Percentiles rank a stretch among this genome's conserved stretches.
These are phyloP conservation scores for Numida meleagris DNA, from an alignment of 2,113 vertebrate species.

Conservation along the genomic window DNA sequence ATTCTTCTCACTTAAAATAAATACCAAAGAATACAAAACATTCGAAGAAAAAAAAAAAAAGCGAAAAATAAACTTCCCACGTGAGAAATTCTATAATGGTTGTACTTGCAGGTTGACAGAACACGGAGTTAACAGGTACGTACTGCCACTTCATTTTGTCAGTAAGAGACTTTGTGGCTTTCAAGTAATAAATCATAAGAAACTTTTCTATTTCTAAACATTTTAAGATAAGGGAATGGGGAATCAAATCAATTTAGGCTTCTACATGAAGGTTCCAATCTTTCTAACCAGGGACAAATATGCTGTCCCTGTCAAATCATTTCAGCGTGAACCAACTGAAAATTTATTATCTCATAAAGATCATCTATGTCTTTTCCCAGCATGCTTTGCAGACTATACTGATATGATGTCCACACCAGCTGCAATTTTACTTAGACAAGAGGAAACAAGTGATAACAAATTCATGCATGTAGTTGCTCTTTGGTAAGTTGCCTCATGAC, in stretches of 20 bases:
- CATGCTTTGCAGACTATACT: neutral
- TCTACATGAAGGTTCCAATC: slow-evolving; percentile 76
- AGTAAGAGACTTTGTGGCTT: slow-evolving; percentile 80
- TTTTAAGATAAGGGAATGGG: slow-evolving; percentile 85
- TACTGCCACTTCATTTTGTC: slow-evolving; percentile 70
- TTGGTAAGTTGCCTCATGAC: neutral
- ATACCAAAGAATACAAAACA: neutral
- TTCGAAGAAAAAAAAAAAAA: neutral
- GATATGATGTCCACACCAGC: neutral
- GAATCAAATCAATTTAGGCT: slow-evolving; percentile 86
- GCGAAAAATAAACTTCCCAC: neutral
- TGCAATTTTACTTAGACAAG: slow-evolving; percentile 8
- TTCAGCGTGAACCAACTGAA: slow-evolving; percentile 77
- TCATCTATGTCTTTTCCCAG: slow-evolving; percentile 23
- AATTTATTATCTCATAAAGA: slow-evolving; percentile 72
- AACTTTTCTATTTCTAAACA: slow-evolving; percentile 82
- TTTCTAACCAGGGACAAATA: slow-evolving; percentile 71
- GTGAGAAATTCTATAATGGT: neutral
- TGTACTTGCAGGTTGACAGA: neutral
- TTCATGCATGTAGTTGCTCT: neutral
- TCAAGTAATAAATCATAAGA: slow-evolving; percentile 90
- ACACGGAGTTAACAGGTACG: slow-evolving; percentile 58
- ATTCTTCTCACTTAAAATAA: neutral
- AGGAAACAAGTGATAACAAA: neutral
- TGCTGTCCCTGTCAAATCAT: slow-evolving; percentile 75